Percentiles rank a stretch among this genome's conserved stretches.
Conservation (phyloP, 2,888 invertebrate species). For the Rotaria macrura region DNA sequence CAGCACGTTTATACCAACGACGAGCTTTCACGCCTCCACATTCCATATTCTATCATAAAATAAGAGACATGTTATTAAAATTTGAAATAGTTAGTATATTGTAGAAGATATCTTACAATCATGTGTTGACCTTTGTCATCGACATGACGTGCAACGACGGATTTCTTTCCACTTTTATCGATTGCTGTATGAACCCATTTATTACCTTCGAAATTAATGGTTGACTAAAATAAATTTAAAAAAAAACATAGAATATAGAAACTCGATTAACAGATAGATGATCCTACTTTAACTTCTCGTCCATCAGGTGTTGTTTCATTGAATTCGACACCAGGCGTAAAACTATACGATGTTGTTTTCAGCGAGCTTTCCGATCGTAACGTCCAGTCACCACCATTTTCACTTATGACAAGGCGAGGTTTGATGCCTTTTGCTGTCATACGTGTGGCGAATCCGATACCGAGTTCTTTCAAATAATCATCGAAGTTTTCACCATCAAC, state of each 20-base stretch:
- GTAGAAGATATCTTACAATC: background rate
- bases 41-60: background rate
- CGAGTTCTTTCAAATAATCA: slow-evolving; percentile 47
- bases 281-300: slow-evolving; percentile 26
- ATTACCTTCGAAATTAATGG: slow-evolving; percentile 23
- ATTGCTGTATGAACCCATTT: slow-evolving; percentile 28
- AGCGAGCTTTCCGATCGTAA: slow-evolving; percentile 54
- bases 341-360: slow-evolving; percentile 41
- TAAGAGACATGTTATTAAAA: background rate
- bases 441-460: slow-evolving; percentile 73
- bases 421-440: slow-evolving; percentile 73
- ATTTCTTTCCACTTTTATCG: slow-evolving; percentile 23
- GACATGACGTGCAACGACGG: background rate
- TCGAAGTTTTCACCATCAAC: slow-evolving; percentile 2
- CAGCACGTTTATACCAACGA: slow-evolving; percentile 7
- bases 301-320: slow-evolving; percentile 38
- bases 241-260: background rate
- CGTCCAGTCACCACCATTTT: slow-evolving; percentile 63
- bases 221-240: background rate
- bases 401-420: slow-evolving; percentile 68
- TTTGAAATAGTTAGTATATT: too few relatives aligned
- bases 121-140: slow-evolving; percentile 8
- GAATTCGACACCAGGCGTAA: slow-evolving; percentile 41
- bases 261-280: background rate
- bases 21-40: background rate